Evolutionary conservation across 35 echinoderm and acorn worm species (phyloP).

Genomic region (Stichopus chloronotus): DNA sequence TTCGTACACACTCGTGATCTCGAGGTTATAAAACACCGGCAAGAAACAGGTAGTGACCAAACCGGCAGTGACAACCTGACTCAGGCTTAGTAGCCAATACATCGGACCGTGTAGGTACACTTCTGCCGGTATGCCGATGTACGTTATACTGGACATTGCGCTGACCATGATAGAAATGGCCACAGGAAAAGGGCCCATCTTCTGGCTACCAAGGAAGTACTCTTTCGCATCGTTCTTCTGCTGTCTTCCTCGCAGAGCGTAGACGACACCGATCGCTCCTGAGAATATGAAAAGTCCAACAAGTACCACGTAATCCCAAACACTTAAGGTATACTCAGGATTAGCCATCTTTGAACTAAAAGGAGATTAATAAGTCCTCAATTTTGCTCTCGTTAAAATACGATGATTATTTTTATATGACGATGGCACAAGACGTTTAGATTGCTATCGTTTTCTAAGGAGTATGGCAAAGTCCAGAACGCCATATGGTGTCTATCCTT

Average conservation of each 20-base stretch:
- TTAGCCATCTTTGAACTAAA: neutral
- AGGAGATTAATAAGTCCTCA: no score
- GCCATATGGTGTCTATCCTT: no score
- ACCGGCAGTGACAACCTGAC: neutral
- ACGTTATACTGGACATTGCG: conserved; percentile 13
- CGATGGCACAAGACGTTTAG: no score
- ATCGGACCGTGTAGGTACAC: neutral
- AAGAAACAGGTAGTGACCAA: neutral
- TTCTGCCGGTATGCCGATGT: neutral
- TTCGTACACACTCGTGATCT: conserved; percentile 44
- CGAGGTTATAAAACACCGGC: conserved; percentile 33
- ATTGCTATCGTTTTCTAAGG: no score
- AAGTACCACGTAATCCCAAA: neutral
- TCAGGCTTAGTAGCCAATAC: neutral
- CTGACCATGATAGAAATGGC: neutral
- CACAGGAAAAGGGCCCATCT: conserved; percentile 5
- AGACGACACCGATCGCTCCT: neutral
- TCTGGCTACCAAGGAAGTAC: conserved; percentile 8
- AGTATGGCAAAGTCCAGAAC: no score
- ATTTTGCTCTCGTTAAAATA: no score
- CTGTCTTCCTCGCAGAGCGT: neutral
- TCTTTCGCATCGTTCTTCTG: neutral
- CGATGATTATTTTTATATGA: no score
- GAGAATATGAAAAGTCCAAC: neutral
- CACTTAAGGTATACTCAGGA: neutral